phyloP scores from a whole-genome alignment of 2,113 vertebrate species.

The Abramis brama region DNA sequence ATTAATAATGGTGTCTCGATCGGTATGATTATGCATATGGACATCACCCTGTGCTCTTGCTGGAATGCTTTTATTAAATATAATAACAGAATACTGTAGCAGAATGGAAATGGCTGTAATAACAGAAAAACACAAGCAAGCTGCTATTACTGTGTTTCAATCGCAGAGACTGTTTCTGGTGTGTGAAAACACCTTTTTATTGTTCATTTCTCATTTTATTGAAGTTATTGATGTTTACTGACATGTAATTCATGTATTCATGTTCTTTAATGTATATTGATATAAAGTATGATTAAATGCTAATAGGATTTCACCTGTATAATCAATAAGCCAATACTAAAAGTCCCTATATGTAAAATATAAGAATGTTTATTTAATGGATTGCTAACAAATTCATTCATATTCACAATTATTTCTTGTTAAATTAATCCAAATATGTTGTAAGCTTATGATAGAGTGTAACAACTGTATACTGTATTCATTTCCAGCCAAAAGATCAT shows the following conservation, averaged over 20 bases:
- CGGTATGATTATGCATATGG: not conserved
- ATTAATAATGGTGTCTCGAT: constrained; percentile 14
- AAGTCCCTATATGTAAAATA: not conserved
- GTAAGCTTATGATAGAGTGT: too few species aligned
- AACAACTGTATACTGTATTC: not conserved
- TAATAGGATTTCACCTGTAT: not conserved
- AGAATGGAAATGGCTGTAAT: constrained; percentile 14
- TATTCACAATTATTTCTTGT: too few species aligned
- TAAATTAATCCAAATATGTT: too few species aligned
- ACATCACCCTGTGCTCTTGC: not conserved
- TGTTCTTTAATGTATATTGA: not conserved
- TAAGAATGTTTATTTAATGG: not conserved
- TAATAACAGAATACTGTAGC: constrained; percentile 6
- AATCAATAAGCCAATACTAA: too few species aligned
- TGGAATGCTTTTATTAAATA: not conserved
- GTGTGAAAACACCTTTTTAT: not conserved
- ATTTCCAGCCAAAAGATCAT: not conserved
- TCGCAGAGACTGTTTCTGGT: not conserved
- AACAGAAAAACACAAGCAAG: constrained; percentile 3
- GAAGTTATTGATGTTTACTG: not conserved
- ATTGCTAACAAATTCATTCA: not conserved
- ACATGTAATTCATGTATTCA: not conserved
- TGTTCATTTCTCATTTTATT: not conserved
- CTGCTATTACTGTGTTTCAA: not conserved
- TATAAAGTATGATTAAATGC: not conserved